Conservation (phyloP, 2,888 invertebrate species). For the Seira musarum region DNA sequence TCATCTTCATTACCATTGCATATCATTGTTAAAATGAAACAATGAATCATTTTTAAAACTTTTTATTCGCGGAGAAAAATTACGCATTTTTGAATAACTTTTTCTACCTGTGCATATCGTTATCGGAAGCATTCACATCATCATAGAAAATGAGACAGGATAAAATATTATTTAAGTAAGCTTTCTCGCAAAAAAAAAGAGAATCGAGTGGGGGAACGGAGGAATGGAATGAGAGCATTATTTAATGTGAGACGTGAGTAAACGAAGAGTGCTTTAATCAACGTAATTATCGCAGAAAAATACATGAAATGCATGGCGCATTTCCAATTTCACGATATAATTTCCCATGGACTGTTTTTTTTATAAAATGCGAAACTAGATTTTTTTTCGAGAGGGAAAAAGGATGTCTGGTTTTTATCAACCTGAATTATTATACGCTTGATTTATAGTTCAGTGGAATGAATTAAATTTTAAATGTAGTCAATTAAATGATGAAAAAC, state of each 20-base stretch:
- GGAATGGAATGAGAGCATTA: slow-evolving; percentile 13
- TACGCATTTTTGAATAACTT: too few relatives aligned
- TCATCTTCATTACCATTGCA: background rate
- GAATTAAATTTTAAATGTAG: slow-evolving; percentile 37
- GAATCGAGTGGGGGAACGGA: slow-evolving; percentile 14
- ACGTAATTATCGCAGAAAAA: slow-evolving; percentile 33
- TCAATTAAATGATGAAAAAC: slow-evolving; percentile 13
- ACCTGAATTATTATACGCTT: slow-evolving; percentile 10
- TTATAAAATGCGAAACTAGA: too few relatives aligned
- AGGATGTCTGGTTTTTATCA: too few relatives aligned
- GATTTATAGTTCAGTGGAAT: slow-evolving; percentile 49
- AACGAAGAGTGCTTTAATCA: slow-evolving; percentile 46
- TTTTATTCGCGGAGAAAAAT: too few relatives aligned
- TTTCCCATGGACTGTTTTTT: too few relatives aligned
- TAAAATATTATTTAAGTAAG: background rate
- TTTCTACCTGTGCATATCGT: too few relatives aligned
- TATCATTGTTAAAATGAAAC: slow-evolving; percentile 24
- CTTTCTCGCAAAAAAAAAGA: slow-evolving; percentile 16
- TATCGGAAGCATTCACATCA: too few relatives aligned
- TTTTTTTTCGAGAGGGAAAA: too few relatives aligned
- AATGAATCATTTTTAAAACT: slow-evolving; percentile 42
- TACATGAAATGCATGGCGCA: too few relatives aligned
- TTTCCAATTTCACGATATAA: too few relatives aligned
- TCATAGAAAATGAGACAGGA: too few relatives aligned
- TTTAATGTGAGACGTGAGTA: slow-evolving; percentile 32